Evolutionary conservation across 2,113 vertebrate species (phyloP).

Genomic region (Meriones unguiculatus): DNA sequence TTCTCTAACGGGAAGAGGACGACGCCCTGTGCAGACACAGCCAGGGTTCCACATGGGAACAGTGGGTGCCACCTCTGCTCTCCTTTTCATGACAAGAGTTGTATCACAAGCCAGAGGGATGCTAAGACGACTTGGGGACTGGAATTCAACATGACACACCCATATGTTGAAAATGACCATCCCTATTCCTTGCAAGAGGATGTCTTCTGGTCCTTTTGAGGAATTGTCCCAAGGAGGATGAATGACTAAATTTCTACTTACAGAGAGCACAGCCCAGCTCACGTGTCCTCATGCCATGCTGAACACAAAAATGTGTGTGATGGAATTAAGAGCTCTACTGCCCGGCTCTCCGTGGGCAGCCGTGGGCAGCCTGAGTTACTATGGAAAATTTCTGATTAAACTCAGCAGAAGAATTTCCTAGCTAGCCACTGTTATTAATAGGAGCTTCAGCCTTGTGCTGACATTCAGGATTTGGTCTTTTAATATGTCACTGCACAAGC

Average conservation of each 20-base stretch:
- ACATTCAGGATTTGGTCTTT: slow-evolving; percentile 85
- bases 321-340: slow-evolving; percentile 83
- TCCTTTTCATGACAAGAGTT: background rate
- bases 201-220: background rate
- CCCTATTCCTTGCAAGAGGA: slow-evolving; percentile 1
- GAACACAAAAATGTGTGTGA: slow-evolving; percentile 80
- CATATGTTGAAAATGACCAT: background rate
- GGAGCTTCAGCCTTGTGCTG: slow-evolving; percentile 79
- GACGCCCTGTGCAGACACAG: background rate
- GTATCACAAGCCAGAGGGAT: background rate
- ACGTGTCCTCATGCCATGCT: slow-evolving; percentile 76
- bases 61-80: background rate
- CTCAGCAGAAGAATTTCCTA: slow-evolving; percentile 84
- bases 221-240: background rate
- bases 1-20: background rate
- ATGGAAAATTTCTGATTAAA: slow-evolving; percentile 88
- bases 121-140: background rate
- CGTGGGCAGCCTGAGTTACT: slow-evolving; percentile 83
- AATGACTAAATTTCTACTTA: slow-evolving; percentile 47
- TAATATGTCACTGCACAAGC: slow-evolving; percentile 83
- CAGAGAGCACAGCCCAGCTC: slow-evolving; percentile 71
- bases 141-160: background rate
- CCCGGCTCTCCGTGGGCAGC: slow-evolving; percentile 81
- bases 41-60: background rate
- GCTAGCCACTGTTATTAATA: slow-evolving; percentile 86